Base-by-base conservation (phyloP, 2,797 vertebrate species). In the Thamnophis elegans region DNA sequence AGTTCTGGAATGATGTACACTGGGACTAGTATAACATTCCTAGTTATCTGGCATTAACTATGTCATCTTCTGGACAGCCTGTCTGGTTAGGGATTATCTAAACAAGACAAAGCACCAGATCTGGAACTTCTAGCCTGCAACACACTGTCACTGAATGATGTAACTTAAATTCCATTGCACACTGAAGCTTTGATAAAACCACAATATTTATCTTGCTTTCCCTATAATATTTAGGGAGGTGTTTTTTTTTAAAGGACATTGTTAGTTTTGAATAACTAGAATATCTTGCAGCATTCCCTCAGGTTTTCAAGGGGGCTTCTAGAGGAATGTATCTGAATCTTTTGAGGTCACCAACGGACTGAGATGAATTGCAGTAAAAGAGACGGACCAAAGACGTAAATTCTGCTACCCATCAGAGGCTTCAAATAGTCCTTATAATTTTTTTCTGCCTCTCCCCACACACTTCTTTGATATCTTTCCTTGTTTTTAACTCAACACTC, bases 381-480 rank as follows among this genome's bases (percentile, higher is more conserved):
- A 94, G 95, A 96, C 95, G 94, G 96, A 95, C 91, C 94, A 92
- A 97, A 96, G 94, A 95, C 93, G 96, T 94, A 96, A 96, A 96
- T 97, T 97, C 97, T 95, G 96, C 96, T 95, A 95, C 88, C 95
- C 95, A 94, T 92, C 94, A 92, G 92, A 95, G 92, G 96, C 95
- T 96, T 96, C 90, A 91, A 97, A 94, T 85, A 93, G 96, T 96
- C 91, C 93, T 94, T 95, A 93, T 97, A 96, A 96, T 97, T 96
- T 88, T 88, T 97, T 97, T 97, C 94, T 95, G 96, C 0, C 1
- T 0, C 54, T 54, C 13, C 53, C 53, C 13, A 2, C 16, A 13
- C 54, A 51, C 96, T 94, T 94, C 95, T 95, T 78, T 22, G 36
- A 36, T 22, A 42, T 42, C 73, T 82, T 78, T 12, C 73, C 73